Conservation (phyloP, 2,113 vertebrate genomes). For the Amazona vittata region DNA sequence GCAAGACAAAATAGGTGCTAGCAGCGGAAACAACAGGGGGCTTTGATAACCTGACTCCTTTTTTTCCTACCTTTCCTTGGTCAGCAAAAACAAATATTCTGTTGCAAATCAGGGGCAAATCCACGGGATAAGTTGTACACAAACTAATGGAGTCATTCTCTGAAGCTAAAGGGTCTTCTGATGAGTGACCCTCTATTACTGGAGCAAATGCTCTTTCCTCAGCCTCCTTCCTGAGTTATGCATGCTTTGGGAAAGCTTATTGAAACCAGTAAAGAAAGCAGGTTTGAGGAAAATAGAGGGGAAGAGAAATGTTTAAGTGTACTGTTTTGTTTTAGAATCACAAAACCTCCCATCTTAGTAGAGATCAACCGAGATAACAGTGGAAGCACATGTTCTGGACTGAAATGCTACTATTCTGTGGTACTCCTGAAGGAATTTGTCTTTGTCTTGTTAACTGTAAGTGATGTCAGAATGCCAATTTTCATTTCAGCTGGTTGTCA, state of each 20-base stretch:
- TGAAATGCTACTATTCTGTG: background rate
- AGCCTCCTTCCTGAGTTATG: background rate
- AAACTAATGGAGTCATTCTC: background rate
- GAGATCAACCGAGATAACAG: background rate
- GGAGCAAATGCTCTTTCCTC: background rate
- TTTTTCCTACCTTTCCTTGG: background rate
- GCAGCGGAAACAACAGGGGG: background rate
- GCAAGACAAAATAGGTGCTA: background rate
- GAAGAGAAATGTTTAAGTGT: background rate
- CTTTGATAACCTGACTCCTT: background rate
- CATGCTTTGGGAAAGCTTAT: background rate
- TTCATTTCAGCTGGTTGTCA: background rate
- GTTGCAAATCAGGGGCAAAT: background rate
- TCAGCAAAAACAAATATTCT: background rate
- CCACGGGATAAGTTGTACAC: fast-evolving
- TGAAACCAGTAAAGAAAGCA: background rate
- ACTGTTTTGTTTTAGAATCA: background rate
- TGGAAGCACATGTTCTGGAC: background rate
- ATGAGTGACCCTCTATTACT: background rate
- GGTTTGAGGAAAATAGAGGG: background rate
- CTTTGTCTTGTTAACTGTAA: background rate
- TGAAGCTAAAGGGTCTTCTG: background rate
- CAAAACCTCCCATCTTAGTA: background rate
- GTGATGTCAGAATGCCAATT: background rate
- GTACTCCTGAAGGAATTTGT: background rate